phyloP scores from a whole-genome alignment of 2,113 vertebrate genomes.

The Macheiramphus alcinus region DNA sequence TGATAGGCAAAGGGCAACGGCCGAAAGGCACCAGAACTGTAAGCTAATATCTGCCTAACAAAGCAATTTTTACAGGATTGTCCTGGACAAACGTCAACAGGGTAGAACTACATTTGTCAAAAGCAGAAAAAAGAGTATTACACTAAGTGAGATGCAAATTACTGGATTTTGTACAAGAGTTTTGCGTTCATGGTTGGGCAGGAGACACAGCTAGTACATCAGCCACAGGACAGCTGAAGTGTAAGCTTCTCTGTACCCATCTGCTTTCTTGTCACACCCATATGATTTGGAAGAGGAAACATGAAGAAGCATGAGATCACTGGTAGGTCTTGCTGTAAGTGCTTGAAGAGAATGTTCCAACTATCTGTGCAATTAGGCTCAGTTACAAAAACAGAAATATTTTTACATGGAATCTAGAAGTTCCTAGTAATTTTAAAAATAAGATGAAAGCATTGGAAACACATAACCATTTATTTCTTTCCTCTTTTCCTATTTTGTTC shows the following conservation, averaged over 20 bases:
- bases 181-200: neutral
- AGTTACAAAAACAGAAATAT: neutral
- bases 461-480: neutral
- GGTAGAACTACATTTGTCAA: neutral
- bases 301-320: neutral
- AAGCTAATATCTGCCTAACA: neutral
- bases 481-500: neutral
- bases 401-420: neutral
- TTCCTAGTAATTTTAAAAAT: neutral
- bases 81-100: neutral
- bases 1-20: neutral
- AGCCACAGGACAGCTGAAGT: neutral
- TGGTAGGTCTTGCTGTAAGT: neutral
- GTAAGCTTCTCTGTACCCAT: neutral
- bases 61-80: neutral
- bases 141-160: neutral
- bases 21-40: neutral
- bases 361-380: neutral
- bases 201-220: neutral
- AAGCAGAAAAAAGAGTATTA: neutral
- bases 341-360: neutral
- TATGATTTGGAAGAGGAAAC: neutral
- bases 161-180: neutral
- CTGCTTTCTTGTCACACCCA: neutral
- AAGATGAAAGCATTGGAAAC: neutral